A percentile compares a stretch with the other conserved stretches of the same genome.
These are phyloP conservation scores for Cephus spinipes DNA, from an alignment of 2,888 invertebrate genomes.

Conservation along the genomic window DNA sequence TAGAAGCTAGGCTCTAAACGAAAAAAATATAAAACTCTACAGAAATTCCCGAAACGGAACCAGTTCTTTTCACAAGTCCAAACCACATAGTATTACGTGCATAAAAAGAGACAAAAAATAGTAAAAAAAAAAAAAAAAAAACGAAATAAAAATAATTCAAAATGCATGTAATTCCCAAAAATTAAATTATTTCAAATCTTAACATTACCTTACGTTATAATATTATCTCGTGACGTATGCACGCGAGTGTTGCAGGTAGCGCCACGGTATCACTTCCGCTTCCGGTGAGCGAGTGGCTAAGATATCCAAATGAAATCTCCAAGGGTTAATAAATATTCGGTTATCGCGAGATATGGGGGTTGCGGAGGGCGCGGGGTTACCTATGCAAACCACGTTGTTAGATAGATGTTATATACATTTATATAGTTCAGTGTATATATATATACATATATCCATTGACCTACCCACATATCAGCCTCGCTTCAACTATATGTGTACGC, in stretches of 20 bases:
- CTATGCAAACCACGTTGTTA: background rate
- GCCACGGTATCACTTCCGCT: conserved; percentile 36
- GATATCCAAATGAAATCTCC: conserved; percentile 55
- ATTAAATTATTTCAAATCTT: background rate
- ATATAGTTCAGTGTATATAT: conserved; percentile 1
- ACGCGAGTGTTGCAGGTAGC: background rate
- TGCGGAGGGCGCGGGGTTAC: conserved; percentile 25
- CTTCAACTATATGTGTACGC: conserved; percentile 12
- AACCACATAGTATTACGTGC: background rate
- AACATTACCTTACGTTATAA: conserved; percentile 22
- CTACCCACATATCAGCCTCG: background rate
- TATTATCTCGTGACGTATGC: background rate
- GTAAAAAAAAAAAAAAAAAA: no score
- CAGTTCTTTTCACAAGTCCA: conserved; percentile 11
- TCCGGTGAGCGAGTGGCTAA: conserved; percentile 26
- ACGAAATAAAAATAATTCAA: background rate
- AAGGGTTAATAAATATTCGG: conserved; percentile 52
- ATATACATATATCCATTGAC: background rate
- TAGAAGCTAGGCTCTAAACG: background rate
- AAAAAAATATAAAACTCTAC: background rate
- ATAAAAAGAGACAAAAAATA: background rate
- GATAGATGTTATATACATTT: conserved; percentile 7
- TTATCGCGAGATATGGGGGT: conserved; percentile 46
- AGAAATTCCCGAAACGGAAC: conserved; percentile 14
- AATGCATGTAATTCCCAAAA: conserved; percentile 12